Evolutionary conservation across 1,140 invertebrate species (phyloP), one percentile per base, ranked within the genome.

Genomic region (Drosophila nasuta): DNA sequence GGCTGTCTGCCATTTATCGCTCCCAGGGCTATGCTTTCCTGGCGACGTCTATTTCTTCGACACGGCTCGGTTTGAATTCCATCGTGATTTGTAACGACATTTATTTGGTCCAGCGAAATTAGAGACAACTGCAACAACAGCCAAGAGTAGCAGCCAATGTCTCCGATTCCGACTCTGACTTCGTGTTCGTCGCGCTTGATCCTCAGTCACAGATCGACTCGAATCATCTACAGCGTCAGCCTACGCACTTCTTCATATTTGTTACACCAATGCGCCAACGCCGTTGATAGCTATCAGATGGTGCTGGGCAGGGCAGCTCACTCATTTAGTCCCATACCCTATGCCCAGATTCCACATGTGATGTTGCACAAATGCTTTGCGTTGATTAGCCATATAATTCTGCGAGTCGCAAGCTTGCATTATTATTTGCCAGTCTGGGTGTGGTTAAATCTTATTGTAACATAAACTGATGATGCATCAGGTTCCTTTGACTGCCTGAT

Each of bases 1-100:
- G 35, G 13, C 48, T 62, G 77, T 67, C 83, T 85, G 81, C 71
- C 86, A 81, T 90, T 90, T 90, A 89, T 89, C 79, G 85, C 81
- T 90, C 85, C 85, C 81, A 79, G 63, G 85, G 79, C 85, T 89
- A 75, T 75, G 64, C 77, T 85, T 76, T 56, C 79, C 75, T 63
- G 68, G 70, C 83, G 56, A 63, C 82, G 67, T 79, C 59, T 48
- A 72, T 56, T 75, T 73, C 60, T 78, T 75, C 81, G 80, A 89
- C 81, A 78, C 85, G 83, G 70, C 70, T 70, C 65, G 52, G 71
- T 75, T 90, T 71, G 85, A 90, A 89, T 89, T 89, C 85, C 85
- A 85, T 81, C 81, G 85, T 89, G 85, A 89, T 89, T 89, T 90
- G 85, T 89, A 89, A 89, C 81, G 85, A 89, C 86, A 85, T 89